Evolutionary conservation across 1,140 invertebrate genomes (phyloP), one percentile per base, ranked within the genome.

Genomic region (Caenorhabditis elegans): DNA sequence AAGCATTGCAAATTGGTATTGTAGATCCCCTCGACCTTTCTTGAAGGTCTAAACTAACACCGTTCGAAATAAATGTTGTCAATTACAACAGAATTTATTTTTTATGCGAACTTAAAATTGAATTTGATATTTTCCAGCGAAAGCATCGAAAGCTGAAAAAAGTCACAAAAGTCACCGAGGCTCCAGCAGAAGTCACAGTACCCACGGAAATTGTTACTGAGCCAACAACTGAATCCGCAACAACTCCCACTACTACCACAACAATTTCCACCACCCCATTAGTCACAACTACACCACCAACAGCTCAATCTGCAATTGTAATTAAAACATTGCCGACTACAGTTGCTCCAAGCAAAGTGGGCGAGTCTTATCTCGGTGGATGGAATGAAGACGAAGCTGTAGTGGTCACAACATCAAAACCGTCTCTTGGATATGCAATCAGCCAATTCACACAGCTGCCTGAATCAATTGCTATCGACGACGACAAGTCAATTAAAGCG

Each of bases 351-450:
- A 70, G n/a, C n/a, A n/a, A 70, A 43, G n/a, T 70, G 10, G 60
- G 60, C 13, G 60, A 70, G 17, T 70, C 60, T 22, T 70, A 70
- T 70, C 60, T 70, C 11, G 60, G 60, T 31, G 60, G 60, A 19
- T 70, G 60, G 60, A 70, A 70, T 70, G 60, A 70, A 10, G 60
- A 70, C 11, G 60, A 70, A 43, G 60, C 11, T 39, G n/a, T 70
- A 10, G 22, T 70, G 19, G 60, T 70, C 0, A 70, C 60, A 8
- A 70, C 60, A 0, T 70, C 60, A 11, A 34, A 34, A 22, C 60
- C 60, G 19, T 70, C 60, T 22, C n/a, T 70, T 5, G 60, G 60
- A 70, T 70, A 24, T 6, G 34, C 60, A 1, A 70, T 39, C 3
- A 70, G 22, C 13, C 60, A 36, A 24, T 70, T 70, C 34, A 39